Evolutionary conservation across 2,113 vertebrate species (phyloP), one percentile per base, ranked within the genome.

Genomic region (Paramisgurnus dabryanus): DNA sequence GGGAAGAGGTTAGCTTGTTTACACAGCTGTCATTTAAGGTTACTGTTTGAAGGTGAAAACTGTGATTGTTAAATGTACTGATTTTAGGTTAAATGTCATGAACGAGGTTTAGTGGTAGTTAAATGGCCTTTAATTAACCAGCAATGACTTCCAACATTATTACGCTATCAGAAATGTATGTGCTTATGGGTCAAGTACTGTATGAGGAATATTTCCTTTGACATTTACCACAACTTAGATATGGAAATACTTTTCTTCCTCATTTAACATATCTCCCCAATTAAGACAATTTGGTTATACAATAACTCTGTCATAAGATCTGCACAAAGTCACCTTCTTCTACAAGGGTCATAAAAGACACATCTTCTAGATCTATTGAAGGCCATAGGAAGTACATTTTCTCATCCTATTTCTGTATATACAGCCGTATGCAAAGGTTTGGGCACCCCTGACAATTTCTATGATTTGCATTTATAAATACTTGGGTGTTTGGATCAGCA

Each of bases 11-110:
- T 81, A 79, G 84, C 82, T 85, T 86, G 84, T 83, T 83, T 84
- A 84, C 76, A 67, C 63, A 57, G 70, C 72, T 77, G 79, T 87
- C 67, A 78, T 45, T 53, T 82, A 87, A 85, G 82, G 79, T 80
- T 58, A 15, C 45, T 67, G 77, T 88, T 85, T 84, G 72, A 79
- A 85, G 84, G 82, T 87, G 84, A 43, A 11, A 41, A n/a, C 4
- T 15, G 17, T 63, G 9, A 65, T 60, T 53, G 76, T 66, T 43
- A 58, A 47, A 8, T 71, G 17, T 75, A 40, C 17, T 55, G 41
- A 15, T 34, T 67, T 55, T 45, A 34, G 4, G 6, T 64, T 41
- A 4, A 49, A 53, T 49, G 40, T 12, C 5, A 6, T 17, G 18
- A 27, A 15, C 45, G 8, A 17, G 11, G 15, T 11, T 22, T 41